These are phyloP conservation scores for Raillietiella orientalis DNA, from an alignment of 2,888 invertebrate species.

Conservation along the genomic window DNA sequence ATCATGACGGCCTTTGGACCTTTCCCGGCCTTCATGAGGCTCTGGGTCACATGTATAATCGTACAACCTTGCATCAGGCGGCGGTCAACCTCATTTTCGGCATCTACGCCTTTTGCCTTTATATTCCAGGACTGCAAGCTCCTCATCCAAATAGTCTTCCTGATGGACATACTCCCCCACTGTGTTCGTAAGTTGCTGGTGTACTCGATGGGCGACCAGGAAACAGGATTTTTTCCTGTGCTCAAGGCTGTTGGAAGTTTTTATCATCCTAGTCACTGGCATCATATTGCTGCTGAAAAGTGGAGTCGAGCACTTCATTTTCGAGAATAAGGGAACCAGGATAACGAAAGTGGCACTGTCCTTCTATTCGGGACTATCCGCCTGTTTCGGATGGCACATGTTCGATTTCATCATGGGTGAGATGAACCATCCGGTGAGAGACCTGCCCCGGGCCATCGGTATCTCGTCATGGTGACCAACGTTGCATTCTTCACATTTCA, in stretches of 20 bases:
- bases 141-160: too few relatives aligned
- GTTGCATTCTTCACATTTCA: conserved; percentile 21
- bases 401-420: conserved; percentile 22
- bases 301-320: conserved; percentile 15
- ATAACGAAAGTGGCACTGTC: conserved; percentile 17
- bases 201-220: too few relatives aligned
- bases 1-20: conserved; percentile 20
- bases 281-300: conserved; percentile 14
- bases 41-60: conserved; percentile 21
- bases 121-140: too few relatives aligned
- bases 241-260: too few relatives aligned
- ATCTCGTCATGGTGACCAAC: conserved; percentile 19
- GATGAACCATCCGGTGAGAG: conserved; percentile 19
- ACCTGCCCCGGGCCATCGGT: conserved; percentile 19
- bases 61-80: conserved; percentile 18
- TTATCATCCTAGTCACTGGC: too few relatives aligned
- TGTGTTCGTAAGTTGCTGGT: too few relatives aligned
- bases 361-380: conserved; percentile 21
- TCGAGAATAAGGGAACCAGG: conserved; percentile 15
- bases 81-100: too few relatives aligned
- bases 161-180: conserved; percentile 18
- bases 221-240: too few relatives aligned
- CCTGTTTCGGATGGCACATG: conserved; percentile 22
- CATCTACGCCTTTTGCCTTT: too few relatives aligned
- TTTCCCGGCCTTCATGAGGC: conserved; percentile 17